Conservation (phyloP, 2,888 invertebrate species). For the Formica aserva region DNA sequence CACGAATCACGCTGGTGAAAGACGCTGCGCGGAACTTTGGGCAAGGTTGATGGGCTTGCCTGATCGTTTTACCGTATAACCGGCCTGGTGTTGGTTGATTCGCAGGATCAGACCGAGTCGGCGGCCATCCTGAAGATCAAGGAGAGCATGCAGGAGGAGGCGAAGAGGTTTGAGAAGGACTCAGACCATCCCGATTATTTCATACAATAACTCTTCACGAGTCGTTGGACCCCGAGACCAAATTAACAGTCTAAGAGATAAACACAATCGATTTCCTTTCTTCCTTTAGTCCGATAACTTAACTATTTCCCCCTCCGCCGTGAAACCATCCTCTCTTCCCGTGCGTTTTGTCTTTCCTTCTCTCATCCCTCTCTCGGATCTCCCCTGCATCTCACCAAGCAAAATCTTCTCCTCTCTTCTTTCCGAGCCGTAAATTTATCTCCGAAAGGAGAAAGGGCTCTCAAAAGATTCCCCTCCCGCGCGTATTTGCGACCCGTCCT, state of each 20-base stretch:
- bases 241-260: slow-evolving; percentile 77
- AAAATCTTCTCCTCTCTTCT: slow-evolving; percentile 47
- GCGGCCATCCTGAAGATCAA: slow-evolving; percentile 99
- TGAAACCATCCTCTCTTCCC: slow-evolving; percentile 2
- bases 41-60: slow-evolving; percentile 77
- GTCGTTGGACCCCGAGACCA: slow-evolving; percentile 81
- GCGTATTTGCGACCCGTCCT: slow-evolving; percentile 25
- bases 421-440: slow-evolving; percentile 45
- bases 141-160: slow-evolving; percentile 99
- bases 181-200: slow-evolving; percentile 98
- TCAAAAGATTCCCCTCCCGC: slow-evolving; percentile 14
- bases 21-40: slow-evolving; percentile 68
- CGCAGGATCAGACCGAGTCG: slow-evolving; percentile 97
- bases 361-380: slow-evolving; percentile 15
- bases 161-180: slow-evolving; percentile 99
- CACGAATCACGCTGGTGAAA: slow-evolving; percentile 67
- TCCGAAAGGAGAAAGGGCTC: slow-evolving; percentile 20
- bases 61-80: slow-evolving; percentile 82
- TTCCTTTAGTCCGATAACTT: slow-evolving; percentile 35
- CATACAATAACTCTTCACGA: slow-evolving; percentile 92
- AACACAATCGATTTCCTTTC: slow-evolving; percentile 56
- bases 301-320: slow-evolving; percentile 5
- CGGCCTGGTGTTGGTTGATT: slow-evolving; percentile 86
- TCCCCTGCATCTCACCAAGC: slow-evolving; percentile 24
- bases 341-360: not conserved